Percentiles rank a stretch among this genome's conserved stretches.
These are phyloP conservation scores for Agelaius tricolor DNA, from an alignment of 2,113 vertebrate species.

Conservation along the genomic window DNA sequence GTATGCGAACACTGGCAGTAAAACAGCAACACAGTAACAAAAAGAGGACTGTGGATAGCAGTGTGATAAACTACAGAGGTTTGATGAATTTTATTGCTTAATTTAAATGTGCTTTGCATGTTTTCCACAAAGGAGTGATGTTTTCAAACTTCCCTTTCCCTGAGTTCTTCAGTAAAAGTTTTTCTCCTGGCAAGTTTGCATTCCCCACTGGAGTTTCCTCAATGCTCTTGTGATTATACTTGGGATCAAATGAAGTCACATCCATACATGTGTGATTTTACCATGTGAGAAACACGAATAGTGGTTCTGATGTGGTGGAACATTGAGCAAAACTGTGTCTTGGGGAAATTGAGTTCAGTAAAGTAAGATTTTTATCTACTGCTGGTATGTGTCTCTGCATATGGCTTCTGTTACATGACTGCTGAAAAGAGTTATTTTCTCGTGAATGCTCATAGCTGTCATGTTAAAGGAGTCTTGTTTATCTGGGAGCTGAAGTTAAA, in stretches of 20 bases:
- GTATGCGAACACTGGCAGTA: not conserved
- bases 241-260: not conserved
- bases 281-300: not conserved
- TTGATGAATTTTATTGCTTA: not conserved
- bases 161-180: not conserved
- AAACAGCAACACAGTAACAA: not conserved
- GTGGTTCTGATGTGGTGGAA: not conserved
- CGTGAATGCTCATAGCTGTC: not conserved
- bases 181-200: not conserved
- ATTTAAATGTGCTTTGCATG: not conserved
- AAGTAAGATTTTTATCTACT: not conserved
- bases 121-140: not conserved
- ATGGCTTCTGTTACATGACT: slow-evolving; percentile 15
- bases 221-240: not conserved
- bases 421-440: not conserved
- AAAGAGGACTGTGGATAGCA: not conserved
- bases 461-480: slow-evolving; percentile 22
- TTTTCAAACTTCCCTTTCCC: not conserved
- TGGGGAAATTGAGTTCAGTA: not conserved
- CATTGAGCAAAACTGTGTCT: not conserved
- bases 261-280: not conserved
- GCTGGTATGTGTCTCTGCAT: not conserved
- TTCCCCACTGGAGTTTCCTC: not conserved
- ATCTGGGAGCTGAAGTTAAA: not conserved
- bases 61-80: not conserved